Percentiles rank a stretch among this genome's conserved stretches.
phyloP scores from a whole-genome alignment of 2,797 vertebrate genomes.

The Trematomus bernacchii region DNA sequence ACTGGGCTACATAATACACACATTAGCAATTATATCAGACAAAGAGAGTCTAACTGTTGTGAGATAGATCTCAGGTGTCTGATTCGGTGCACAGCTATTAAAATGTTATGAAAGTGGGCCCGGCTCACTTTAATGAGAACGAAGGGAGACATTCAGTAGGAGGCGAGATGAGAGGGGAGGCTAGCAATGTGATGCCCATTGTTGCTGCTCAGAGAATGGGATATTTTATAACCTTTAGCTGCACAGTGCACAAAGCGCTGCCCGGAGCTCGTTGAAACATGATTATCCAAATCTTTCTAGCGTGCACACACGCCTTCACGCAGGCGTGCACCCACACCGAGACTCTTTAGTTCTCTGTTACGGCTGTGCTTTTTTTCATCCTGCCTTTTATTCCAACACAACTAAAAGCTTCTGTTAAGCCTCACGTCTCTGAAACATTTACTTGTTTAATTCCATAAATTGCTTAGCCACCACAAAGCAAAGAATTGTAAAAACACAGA shows the following conservation, averaged over 20 bases:
- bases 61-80: constrained; percentile 44
- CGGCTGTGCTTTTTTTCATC: not conserved
- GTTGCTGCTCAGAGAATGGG: constrained; percentile 52
- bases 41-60: constrained; percentile 59
- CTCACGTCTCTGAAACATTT: not conserved
- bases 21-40: constrained; percentile 37
- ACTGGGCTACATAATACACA: constrained; percentile 4
- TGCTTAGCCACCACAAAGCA: constrained; percentile 8
- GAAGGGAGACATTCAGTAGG: constrained; percentile 24
- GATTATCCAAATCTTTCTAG: constrained; percentile 63
- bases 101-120: constrained; percentile 63
- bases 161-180: constrained; percentile 28
- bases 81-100: constrained; percentile 42
- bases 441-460: constrained; percentile 16
- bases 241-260: constrained; percentile 42
- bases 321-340: not conserved
- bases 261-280: constrained; percentile 55
- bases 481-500: constrained; percentile 24
- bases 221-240: constrained; percentile 68
- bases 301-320: not conserved
- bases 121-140: constrained; percentile 61
- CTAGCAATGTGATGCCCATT: constrained; percentile 34
- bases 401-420: not conserved
- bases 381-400: constrained; percentile 13
- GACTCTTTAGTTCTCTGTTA: constrained; percentile 3